These are phyloP conservation scores for Pogonophryne albipinna DNA, from an alignment of 2,797 vertebrate species.

Conservation along the genomic window DNA sequence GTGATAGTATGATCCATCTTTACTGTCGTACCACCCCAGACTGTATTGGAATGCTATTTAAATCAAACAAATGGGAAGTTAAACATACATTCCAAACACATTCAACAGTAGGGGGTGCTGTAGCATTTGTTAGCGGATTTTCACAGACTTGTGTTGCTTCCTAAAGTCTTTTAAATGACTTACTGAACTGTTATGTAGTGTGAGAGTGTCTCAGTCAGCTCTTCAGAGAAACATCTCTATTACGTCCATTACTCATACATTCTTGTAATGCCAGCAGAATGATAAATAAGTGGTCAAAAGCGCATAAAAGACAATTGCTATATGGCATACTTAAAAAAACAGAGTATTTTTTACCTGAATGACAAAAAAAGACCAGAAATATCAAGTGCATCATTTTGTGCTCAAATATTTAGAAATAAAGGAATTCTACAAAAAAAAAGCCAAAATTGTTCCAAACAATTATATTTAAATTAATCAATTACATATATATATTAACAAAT, in stretches of 20 bases:
- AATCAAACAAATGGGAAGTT: neutral
- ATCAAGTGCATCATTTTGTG: neutral
- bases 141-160: neutral
- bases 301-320: no score
- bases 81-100: neutral
- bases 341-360: neutral
- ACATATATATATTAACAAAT: no score
- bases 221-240: constrained; percentile 36
- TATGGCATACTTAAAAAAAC: neutral
- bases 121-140: constrained; percentile 65
- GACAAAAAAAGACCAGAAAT: neutral
- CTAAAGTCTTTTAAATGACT: constrained; percentile 16
- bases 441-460: neutral
- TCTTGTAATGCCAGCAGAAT: neutral
- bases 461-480: neutral
- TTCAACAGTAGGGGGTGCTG: constrained; percentile 82
- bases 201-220: constrained; percentile 30
- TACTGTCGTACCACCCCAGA: neutral
- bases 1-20: neutral
- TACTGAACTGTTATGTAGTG: constrained; percentile 3
- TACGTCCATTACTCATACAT: neutral
- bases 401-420: neutral
- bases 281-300: no score
- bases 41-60: neutral
- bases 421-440: neutral